Evolutionary conservation across 2,888 invertebrate genomes (phyloP).

Genomic region (Melinopterus prodromus): DNA sequence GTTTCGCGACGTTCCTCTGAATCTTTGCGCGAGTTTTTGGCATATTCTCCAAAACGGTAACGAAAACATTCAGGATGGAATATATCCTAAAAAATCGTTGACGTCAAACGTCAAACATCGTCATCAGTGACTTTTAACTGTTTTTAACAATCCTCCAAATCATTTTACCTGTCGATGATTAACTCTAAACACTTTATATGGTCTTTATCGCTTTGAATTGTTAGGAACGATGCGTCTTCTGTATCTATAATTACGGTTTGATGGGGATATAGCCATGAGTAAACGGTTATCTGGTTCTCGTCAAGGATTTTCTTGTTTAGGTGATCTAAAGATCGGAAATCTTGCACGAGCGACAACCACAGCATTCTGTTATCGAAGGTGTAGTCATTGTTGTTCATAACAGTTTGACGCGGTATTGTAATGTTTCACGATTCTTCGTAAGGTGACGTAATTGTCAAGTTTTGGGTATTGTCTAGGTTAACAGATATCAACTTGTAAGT

Average conservation of each 20-base stretch:
- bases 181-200: conserved; percentile 33
- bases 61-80: conserved; percentile 29
- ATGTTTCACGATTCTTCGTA: not conserved
- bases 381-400: not conserved
- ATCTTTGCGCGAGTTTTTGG: conserved; percentile 23
- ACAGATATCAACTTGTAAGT: too few species aligned
- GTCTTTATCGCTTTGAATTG: conserved; percentile 20
- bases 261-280: conserved; percentile 35
- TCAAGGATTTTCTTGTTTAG: conserved; percentile 24
- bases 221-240: conserved; percentile 20
- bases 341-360: conserved; percentile 27
- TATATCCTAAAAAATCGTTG: conserved; percentile 32
- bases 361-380: not conserved
- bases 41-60: conserved; percentile 27
- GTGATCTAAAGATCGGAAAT: conserved; percentile 31
- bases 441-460: not conserved
- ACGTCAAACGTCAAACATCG: not conserved
- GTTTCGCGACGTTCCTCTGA: conserved; percentile 31
- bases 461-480: not conserved
- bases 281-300: conserved; percentile 19
- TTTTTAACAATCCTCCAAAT: too few species aligned
- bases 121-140: too few species aligned
- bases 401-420: not conserved
- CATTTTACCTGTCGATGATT: conserved; percentile 33
- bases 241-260: conserved; percentile 23